Percentiles rank a stretch among this genome's conserved stretches.
phyloP scores from a whole-genome alignment of 2,888 invertebrate species.

The Auanema sp. region DNA sequence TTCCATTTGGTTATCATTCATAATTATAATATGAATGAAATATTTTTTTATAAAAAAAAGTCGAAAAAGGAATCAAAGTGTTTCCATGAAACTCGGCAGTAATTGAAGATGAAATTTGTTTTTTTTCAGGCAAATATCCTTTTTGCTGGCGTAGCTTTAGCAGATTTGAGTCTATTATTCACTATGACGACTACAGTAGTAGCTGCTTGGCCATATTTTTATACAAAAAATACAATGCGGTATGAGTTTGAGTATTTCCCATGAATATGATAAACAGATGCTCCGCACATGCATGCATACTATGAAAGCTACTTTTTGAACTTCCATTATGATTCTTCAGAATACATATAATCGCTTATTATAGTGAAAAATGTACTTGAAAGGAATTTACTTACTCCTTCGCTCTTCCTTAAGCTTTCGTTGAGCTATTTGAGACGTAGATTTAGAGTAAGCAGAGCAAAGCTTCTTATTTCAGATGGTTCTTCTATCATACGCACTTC shows the following conservation, averaged over 20 bases:
- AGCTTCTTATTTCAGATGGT: slow-evolving; percentile 7
- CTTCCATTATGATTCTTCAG: too few species aligned
- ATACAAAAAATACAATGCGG: slow-evolving; percentile 3
- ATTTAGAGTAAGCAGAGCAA: too few species aligned
- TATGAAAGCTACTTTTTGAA: too few species aligned
- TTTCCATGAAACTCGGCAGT: not conserved
- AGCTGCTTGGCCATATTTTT: slow-evolving; percentile 20
- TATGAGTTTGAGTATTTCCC: not conserved
- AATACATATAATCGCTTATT: not conserved
- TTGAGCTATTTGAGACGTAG: too few species aligned
- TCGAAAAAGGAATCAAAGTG: not conserved
- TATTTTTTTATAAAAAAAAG: too few species aligned
- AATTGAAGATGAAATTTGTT: not conserved
- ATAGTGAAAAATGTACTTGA: not conserved
- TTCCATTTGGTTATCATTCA: too few species aligned
- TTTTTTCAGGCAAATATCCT: slow-evolving; percentile 17
- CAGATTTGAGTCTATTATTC: slow-evolving; percentile 18
- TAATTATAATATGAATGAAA: too few species aligned
- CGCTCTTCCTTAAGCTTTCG: too few species aligned
- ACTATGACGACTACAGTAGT: slow-evolving; percentile 15
- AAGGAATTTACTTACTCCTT: too few species aligned
- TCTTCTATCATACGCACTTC: slow-evolving; percentile 17
- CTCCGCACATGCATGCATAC: too few species aligned
- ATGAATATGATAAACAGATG: too few species aligned
- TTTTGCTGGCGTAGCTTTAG: slow-evolving; percentile 20